phyloP scores from a whole-genome alignment of 2,888 invertebrate genomes.

The Scaptomyza cyrtandrae region DNA sequence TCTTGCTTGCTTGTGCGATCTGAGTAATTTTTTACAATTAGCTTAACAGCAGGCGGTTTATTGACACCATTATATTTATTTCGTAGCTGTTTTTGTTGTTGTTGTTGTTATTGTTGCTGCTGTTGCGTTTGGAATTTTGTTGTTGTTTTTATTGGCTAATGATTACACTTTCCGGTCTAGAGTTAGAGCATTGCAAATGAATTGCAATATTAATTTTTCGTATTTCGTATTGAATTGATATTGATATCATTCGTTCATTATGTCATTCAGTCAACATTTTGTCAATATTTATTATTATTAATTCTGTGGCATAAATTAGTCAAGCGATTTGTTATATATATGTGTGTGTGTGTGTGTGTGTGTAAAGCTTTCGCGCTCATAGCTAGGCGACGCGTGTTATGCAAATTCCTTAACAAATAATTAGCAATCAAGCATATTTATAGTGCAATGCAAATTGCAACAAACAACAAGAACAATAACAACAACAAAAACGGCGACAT shows the following conservation, averaged over 20 bases:
- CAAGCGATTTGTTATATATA: slow-evolving; percentile 40
- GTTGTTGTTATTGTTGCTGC: slow-evolving; percentile 5
- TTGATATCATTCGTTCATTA: slow-evolving; percentile 13
- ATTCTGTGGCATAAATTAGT: slow-evolving; percentile 56
- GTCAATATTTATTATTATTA: slow-evolving; percentile 20
- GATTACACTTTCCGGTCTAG: slow-evolving; percentile 67
- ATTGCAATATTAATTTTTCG: slow-evolving; percentile 52
- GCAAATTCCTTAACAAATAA: slow-evolving; percentile 73
- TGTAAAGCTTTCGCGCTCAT: slow-evolving; percentile 63
- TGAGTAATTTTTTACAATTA: slow-evolving; percentile 32
- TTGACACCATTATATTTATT: slow-evolving; percentile 35
- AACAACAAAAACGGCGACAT: slow-evolving; percentile 14
- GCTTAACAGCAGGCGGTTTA: slow-evolving; percentile 42
- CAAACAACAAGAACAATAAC: too few species aligned
- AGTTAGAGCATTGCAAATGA: slow-evolving; percentile 26
- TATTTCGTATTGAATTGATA: slow-evolving; percentile 11
- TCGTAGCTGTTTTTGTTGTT: slow-evolving; percentile 14
- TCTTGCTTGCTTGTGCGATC: slow-evolving; percentile 1
- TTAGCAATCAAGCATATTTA: slow-evolving; percentile 59
- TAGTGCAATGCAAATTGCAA: slow-evolving; percentile 71
- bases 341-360: slow-evolving; percentile 7
- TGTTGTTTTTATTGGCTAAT: slow-evolving; percentile 42
- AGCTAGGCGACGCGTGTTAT: slow-evolving; percentile 64
- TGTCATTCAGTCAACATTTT: slow-evolving; percentile 25
- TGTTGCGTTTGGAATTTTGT: slow-evolving; percentile 11